Evolutionary conservation across 2,113 vertebrate species (phyloP), one percentile per base, ranked within the genome.

Genomic region (Jaculus jaculus): DNA sequence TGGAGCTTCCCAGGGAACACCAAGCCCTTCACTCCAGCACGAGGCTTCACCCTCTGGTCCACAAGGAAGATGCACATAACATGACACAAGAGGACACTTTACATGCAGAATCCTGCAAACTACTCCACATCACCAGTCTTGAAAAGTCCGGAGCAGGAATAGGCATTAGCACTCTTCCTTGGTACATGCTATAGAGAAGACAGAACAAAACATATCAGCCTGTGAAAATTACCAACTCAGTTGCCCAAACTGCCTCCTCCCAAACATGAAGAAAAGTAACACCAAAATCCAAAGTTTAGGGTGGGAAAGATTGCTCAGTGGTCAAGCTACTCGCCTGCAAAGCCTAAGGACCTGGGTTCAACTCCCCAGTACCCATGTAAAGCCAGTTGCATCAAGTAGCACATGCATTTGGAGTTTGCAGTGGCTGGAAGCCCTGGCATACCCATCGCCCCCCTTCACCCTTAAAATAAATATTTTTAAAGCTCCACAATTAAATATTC

Each of bases 401-500:
- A 47, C 5, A 47, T 47, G 42, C 42, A 47, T 47, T 8, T 47
- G 42, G 42, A 47, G 42, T 47, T 47, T 47, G 42, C 42, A 47
- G 42, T 47, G 42, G 42, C 42, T 47, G 8, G 42, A 47, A 47
- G 42, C 42, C 42, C 42, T 47, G 42, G 42, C 42, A 8, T 47
- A 8, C 42, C 42, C 42, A 47, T 47, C 8, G 5, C 42, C 30
- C 30, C 66, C n/a, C n/a, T n/a, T n/a, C 32, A 66, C 5, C 2
- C 10, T 30, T 18, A 0, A 24, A 61, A 81, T 51, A 47, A 84
- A 17, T 75, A 84, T 85, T 73, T 20, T 66, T 47, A 66, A 87
- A 95, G 81, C 60, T 54, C 32, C 32, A 95, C 90, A 93, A 71
- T 94, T 73, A 93, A 91, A 78, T 61, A 92, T 26, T 26, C 63